Base-by-base conservation (phyloP, 2,888 invertebrate species). In the Oegoconia quadripuncta region DNA sequence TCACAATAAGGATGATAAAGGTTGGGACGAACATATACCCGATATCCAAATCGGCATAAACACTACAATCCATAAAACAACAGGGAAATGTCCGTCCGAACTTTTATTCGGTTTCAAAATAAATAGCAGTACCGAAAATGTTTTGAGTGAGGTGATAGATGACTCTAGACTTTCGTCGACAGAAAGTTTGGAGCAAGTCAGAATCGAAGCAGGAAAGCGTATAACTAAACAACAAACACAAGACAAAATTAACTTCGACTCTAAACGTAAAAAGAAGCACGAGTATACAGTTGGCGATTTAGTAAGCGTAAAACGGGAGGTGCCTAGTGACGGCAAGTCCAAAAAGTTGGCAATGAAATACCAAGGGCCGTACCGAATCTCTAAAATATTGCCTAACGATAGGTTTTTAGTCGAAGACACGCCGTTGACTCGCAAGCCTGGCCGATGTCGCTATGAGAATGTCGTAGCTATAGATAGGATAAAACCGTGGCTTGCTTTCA, bases 21-120 rank as follows among this genome's bases (percentile, higher is more conserved):
- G 3, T 11, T 35, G 35, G 35, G 35, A 35, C n/a, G 18, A 27
- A 8, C 3, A 35, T 13, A 6, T 35, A 3, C 3, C 18, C 3
- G 40, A 46, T n/a, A 40, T 40, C 11, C 37, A 39, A 26, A 1
- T 39, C 6, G 46, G 42, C 2, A 1, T 41, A 3, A 45, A 42
- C 13, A 39, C 39, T 1, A 39, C 37, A 3, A 20, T 11, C 2
- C 29, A 42, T 23, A 37, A 37, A 25, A 40, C 32, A 1, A 46
- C 42, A n/a, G 13, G 25, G 13, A 39, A 39, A 12, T 26, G 23
- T 1, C 41, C 45, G 27, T 36, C 41, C 2, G 37, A 41, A 14
- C 22, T 45, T 14, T 20, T 42, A 0, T 46, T 39, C 29, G 37
- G 34, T 1, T 37, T 28, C 14, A 46, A 37, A 12, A 23, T 42